Base-by-base conservation (phyloP, 2,888 invertebrate species). In the Cremastinae sp. region DNA sequence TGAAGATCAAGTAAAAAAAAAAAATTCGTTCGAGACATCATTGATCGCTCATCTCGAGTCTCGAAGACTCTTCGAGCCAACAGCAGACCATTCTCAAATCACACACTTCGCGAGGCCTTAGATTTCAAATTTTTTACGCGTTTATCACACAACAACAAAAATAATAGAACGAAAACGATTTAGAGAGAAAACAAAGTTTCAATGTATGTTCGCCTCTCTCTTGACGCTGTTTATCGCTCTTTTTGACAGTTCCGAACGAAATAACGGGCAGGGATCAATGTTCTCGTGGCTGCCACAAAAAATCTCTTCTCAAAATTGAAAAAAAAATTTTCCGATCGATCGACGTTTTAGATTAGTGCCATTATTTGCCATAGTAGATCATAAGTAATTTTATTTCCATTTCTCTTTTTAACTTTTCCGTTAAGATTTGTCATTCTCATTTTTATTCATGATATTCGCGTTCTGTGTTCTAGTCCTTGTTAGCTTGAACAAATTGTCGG, bases 301-400 rank as follows among this genome's bases (percentile, higher is more conserved):
- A 65, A 55, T 73, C 68, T 7, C 8, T n/a, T 53, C 53, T 64
- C 22, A 9, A 58, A 18, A 7, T 58, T 3, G 10, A n/a, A n/a
- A 43, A 37, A 18, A 7, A n/a, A 16, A 16, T 70, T 80, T 70
- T 73, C 68, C 49, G 64, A 65, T 45, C 45, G 3, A n/a, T 58
- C 7, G 53, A 53, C 58, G 53, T 59, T 72, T 43, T 51, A 65
- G 37, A 39, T 20, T 72, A 72, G 87, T 87, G 87, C 87, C 87
- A 87, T 87, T 83, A 83, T 83, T 85, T 83, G 84, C 83, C 84
- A 85, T 85, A 82, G 76, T 85, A 79, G 77, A 61, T 69, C 59
- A 16, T 74, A 58, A 77, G 12, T 64, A 58, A 58, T 18, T 28
- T 43, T 58, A 56, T 51, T 69, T 56, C 8, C 51, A 61, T 43